A percentile compares a stretch with the other conserved stretches of the same genome.
These are phyloP conservation scores for Pristionchus exspectatus DNA, from an alignment of 2,888 invertebrate genomes.

Conservation along the genomic window DNA sequence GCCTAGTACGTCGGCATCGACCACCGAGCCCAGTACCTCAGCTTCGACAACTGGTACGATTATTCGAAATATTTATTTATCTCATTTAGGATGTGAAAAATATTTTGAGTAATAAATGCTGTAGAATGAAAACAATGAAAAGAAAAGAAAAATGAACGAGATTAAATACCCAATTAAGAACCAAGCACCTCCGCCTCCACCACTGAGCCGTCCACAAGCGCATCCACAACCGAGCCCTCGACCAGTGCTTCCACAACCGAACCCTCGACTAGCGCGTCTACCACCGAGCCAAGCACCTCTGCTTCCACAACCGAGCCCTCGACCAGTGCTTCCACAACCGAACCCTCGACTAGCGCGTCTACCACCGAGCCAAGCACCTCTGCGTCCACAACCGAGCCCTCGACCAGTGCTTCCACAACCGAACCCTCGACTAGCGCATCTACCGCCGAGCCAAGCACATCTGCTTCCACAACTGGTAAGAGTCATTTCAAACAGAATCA, in stretches of 20 bases:
- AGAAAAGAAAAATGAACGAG: too few species aligned
- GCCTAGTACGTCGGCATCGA: too few species aligned
- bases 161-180: too few species aligned
- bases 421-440: neutral
- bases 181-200: neutral
- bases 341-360: neutral
- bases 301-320: neutral
- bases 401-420: neutral
- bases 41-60: too few species aligned
- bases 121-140: too few species aligned
- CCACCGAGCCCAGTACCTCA: too few species aligned
- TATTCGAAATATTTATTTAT: too few species aligned
- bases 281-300: neutral
- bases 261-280: neutral
- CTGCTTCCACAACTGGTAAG: neutral
- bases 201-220: neutral
- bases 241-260: neutral
- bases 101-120: too few species aligned
- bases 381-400: neutral
- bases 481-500: too few species aligned
- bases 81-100: too few species aligned
- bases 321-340: neutral
- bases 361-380: neutral
- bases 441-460: neutral
- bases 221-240: neutral